These are phyloP conservation scores for Epinephelus cyanopodus DNA, from an alignment of 2,113 vertebrate genomes.

Conservation along the genomic window DNA sequence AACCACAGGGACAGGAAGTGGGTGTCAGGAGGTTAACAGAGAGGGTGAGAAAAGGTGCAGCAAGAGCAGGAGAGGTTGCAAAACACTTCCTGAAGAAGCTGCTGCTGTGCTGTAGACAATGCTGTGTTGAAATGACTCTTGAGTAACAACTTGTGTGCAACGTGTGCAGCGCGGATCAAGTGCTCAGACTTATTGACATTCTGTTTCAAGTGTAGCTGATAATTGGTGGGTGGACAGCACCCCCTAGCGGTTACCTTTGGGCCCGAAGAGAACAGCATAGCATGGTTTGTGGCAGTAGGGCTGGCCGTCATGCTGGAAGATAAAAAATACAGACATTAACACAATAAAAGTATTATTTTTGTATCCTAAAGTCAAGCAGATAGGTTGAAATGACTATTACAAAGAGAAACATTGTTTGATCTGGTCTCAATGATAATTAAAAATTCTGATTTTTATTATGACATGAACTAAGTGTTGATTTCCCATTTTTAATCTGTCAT, in stretches of 20 bases:
- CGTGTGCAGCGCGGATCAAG: conserved; percentile 27
- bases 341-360: not conserved
- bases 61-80: conserved; percentile 39
- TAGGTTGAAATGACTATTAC: not conserved
- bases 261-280: conserved; percentile 93
- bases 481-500: not conserved
- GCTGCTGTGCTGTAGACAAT: not conserved
- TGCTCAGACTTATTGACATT: conserved; percentile 51
- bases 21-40: conserved; percentile 28
- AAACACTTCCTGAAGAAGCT: conserved; percentile 24
- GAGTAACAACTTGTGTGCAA: conserved; percentile 14
- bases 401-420: not conserved
- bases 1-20: conserved; percentile 64
- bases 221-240: conserved; percentile 72
- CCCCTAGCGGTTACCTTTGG: conserved; percentile 93
- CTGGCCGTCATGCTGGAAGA: conserved; percentile 90
- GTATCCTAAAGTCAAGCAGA: not conserved
- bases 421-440: not conserved
- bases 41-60: conserved; percentile 19
- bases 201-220: conserved; percentile 61
- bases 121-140: conserved; percentile 43
- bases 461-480: not conserved
- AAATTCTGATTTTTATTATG: not conserved
- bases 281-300: conserved; percentile 99
- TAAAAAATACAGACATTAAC: not conserved